Evolutionary conservation across 2,888 invertebrate genomes (phyloP).

Genomic region (Ormia ochracea): DNA sequence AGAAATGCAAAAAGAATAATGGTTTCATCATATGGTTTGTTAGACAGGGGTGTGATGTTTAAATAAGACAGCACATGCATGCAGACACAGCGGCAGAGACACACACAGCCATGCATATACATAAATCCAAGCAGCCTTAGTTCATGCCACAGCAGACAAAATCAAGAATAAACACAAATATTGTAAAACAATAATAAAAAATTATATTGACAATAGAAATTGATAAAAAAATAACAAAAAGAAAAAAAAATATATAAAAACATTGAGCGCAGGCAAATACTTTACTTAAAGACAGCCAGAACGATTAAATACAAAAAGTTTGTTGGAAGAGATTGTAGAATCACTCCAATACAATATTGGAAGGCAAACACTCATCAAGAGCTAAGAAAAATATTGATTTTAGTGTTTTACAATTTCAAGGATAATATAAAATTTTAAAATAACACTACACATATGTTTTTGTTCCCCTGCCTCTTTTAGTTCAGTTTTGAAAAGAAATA

Average conservation of each 20-base stretch:
- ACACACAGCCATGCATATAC: neutral
- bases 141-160: conserved; percentile 32
- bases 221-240: conserved; percentile 52
- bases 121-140: neutral
- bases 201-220: conserved; percentile 12
- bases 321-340: conserved; percentile 7
- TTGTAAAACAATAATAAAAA: conserved; percentile 35
- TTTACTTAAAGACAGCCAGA: conserved; percentile 30
- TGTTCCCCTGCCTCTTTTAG: neutral
- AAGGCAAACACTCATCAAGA: conserved; percentile 54
- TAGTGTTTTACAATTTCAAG: conserved; percentile 42
- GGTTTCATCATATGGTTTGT: conserved; percentile 36
- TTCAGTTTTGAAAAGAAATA: neutral
- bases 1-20: conserved; percentile 29
- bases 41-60: conserved; percentile 48
- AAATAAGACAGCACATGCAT: conserved; percentile 29
- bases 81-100: neutral
- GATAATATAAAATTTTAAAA: conserved; percentile 40
- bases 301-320: neutral
- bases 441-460: conserved; percentile 36
- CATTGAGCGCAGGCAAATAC: conserved; percentile 18
- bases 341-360: conserved; percentile 29
- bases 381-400: conserved; percentile 48
- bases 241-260: no score
- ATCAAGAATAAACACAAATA: conserved; percentile 49